These are phyloP conservation scores for Deroplatys truncata DNA, from an alignment of 2,888 invertebrate species.

Conservation along the genomic window DNA sequence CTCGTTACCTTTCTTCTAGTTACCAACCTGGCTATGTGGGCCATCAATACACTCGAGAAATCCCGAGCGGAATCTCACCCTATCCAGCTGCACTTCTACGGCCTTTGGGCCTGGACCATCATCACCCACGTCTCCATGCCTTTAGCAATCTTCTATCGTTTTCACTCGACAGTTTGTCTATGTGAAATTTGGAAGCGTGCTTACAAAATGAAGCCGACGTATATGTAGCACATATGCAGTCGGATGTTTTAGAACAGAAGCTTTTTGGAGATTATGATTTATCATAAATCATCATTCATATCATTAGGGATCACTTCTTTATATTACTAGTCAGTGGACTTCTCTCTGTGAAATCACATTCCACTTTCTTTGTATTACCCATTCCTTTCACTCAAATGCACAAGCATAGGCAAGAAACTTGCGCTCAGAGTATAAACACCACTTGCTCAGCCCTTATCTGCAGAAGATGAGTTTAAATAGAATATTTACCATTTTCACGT, in stretches of 20 bases:
- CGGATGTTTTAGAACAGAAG: neutral
- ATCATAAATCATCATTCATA: neutral
- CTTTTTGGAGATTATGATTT: neutral
- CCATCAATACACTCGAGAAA: conserved; percentile 88
- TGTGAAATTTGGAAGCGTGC: conserved; percentile 96
- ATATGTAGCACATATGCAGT: conserved; percentile 56
- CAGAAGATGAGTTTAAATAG: too few relatives aligned
- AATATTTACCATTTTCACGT: too few relatives aligned
- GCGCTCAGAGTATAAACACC: too few relatives aligned
- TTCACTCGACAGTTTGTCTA: conserved; percentile 91
- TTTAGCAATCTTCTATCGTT: conserved; percentile 85
- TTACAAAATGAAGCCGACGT: conserved; percentile 86
- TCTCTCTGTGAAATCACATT: neutral
- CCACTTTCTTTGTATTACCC: neutral
- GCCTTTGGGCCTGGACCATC: conserved; percentile 93
- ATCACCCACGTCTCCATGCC: conserved; percentile 94
- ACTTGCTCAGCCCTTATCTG: too few relatives aligned
- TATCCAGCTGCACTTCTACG: conserved; percentile 87
- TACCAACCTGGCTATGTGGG: conserved; percentile 91
- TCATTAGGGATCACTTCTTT: neutral
- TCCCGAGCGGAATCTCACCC: conserved; percentile 88
- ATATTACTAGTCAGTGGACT: neutral
- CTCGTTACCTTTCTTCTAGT: conserved; percentile 89
- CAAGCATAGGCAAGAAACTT: too few relatives aligned
- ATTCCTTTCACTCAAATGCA: neutral